phyloP scores from a whole-genome alignment of 2,113 vertebrate genomes.

The Aix galericulata region DNA sequence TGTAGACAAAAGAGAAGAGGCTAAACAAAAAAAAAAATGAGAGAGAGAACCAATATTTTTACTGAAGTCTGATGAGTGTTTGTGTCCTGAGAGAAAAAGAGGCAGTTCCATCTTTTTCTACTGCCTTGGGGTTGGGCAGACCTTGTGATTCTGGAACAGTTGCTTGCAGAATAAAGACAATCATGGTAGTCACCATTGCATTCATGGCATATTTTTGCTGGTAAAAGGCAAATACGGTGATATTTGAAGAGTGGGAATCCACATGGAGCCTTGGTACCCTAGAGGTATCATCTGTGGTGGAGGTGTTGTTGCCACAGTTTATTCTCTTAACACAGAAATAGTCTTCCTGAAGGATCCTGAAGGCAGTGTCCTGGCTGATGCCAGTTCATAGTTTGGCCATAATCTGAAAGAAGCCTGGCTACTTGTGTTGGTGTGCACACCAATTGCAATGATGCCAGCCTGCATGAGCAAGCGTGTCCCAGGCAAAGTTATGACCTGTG shows the following conservation, averaged over 20 bases:
- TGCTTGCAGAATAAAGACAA: neutral
- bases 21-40: too few relatives aligned
- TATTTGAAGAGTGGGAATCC: too few relatives aligned
- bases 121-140: neutral
- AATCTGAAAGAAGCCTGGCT: neutral
- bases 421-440: too few relatives aligned
- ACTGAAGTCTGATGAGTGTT: neutral
- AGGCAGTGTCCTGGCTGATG: neutral
- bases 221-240: neutral
- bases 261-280: neutral
- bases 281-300: neutral
- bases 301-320: neutral
- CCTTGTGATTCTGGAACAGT: neutral
- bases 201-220: neutral
- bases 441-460: neutral
- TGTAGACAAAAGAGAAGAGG: neutral
- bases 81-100: neutral
- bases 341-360: neutral
- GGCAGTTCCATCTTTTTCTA: neutral
- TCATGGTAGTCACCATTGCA: neutral
- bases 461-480: neutral
- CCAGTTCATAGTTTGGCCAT: neutral
- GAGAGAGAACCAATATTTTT: neutral
- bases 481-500: neutral
- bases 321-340: neutral